Conservation (phyloP, 2,797 vertebrate genomes). For the Pelobates cultripes region DNA sequence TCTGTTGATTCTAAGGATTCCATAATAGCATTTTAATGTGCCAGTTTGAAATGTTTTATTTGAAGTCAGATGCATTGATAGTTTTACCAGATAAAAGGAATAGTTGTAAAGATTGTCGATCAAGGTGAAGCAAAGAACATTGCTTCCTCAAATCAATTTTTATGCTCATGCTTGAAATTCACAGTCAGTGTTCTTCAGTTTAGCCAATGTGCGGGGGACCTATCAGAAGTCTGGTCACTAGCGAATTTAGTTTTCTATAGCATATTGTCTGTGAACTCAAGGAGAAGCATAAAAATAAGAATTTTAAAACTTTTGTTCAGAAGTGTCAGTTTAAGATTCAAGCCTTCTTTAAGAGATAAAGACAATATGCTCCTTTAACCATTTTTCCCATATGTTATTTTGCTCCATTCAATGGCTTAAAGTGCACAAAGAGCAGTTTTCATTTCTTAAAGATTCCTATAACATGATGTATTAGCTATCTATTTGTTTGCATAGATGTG, state of each 20-base stretch:
- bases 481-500: too few species aligned
- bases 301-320: background rate
- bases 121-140: constrained; percentile 45
- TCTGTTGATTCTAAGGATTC: constrained; percentile 30
- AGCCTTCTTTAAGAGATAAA: background rate
- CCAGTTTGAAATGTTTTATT: constrained; percentile 45
- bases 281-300: background rate
- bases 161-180: constrained; percentile 39
- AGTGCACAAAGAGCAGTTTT: background rate
- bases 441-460: background rate
- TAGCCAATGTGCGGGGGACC: constrained; percentile 2
- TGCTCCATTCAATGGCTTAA: background rate
- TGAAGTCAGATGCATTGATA: constrained; percentile 36
- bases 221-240: background rate
- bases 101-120: constrained; percentile 19
- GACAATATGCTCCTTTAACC: too few species aligned
- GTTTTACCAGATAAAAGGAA: constrained; percentile 33
- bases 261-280: background rate
- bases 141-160: constrained; percentile 43
- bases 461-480: too few species aligned
- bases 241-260: background rate
- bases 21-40: constrained; percentile 35
- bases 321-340: background rate
- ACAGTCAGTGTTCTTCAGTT: background rate
- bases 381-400: background rate